These are phyloP conservation scores for Drosophila nasuta DNA, from an alignment of 1,140 invertebrate species.

Conservation along the genomic window DNA sequence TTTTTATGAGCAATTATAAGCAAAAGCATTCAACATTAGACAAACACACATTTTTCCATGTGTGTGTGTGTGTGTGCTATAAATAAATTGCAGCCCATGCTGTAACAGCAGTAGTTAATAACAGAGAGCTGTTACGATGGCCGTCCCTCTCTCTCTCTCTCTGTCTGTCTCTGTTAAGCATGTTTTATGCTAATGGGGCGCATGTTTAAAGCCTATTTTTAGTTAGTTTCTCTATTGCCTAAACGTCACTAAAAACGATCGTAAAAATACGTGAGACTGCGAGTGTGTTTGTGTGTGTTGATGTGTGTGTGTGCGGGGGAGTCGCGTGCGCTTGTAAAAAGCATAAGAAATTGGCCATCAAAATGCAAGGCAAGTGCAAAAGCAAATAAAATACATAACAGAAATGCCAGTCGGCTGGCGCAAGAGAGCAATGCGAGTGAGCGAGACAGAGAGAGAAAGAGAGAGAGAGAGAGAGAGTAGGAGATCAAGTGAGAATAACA, in stretches of 20 bases:
- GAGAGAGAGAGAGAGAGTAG: not conserved
- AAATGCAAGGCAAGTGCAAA: conserved; percentile 51
- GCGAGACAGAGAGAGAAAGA: conserved; percentile 23
- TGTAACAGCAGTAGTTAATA: conserved; percentile 13
- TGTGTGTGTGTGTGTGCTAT: not conserved
- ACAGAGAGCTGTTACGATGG: conserved; percentile 2
- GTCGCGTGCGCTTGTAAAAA: conserved; percentile 54
- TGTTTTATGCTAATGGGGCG: conserved; percentile 46
- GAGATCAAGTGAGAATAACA: conserved; percentile 27
- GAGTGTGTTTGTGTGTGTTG: conserved; percentile 10
- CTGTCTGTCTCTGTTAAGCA: conserved; percentile 35
- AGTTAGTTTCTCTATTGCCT: conserved; percentile 49
- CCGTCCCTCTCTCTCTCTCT: conserved; percentile 13
- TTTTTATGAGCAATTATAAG: conserved; percentile 47
- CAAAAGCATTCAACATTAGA: conserved; percentile 18
- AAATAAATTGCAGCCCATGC: conserved; percentile 5
- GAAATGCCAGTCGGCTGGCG: conserved; percentile 28
- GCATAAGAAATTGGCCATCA: conserved; percentile 56
- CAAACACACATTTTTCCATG: not conserved
- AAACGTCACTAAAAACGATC: conserved; percentile 48
- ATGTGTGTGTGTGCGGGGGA: conserved; percentile 34
- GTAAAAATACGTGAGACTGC: conserved; percentile 27
- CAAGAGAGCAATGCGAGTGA: conserved; percentile 1
- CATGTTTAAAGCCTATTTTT: conserved; percentile 44
- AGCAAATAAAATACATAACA: conserved; percentile 52